phyloP scores from a whole-genome alignment of 2,888 invertebrate species.

The Patella pellucida region DNA sequence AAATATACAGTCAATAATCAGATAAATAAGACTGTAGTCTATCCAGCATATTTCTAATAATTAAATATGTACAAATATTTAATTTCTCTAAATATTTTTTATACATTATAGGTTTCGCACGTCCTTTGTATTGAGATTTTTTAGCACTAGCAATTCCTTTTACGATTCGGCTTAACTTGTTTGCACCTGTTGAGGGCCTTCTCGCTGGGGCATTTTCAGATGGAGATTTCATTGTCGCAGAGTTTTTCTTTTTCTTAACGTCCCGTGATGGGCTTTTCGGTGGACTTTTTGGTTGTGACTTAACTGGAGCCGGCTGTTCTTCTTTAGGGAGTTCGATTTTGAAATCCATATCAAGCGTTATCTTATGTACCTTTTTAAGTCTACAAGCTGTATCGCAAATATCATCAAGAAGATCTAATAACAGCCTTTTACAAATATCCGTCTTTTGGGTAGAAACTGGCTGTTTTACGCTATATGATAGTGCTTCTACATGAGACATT shows the following conservation, averaged over 20 bases:
- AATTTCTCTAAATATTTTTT: neutral
- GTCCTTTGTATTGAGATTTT: neutral
- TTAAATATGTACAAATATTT: neutral
- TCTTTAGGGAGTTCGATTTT: neutral
- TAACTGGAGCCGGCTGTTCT: neutral
- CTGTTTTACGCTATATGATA: neutral
- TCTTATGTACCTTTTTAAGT: neutral
- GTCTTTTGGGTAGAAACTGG: neutral
- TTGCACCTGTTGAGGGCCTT: neutral
- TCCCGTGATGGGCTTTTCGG: neutral
- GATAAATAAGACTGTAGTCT: neutral
- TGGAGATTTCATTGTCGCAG: neutral
- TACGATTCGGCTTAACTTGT: neutral
- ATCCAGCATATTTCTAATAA: neutral
- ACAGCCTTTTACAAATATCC: neutral
- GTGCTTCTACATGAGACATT: neutral
- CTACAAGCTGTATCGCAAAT: neutral
- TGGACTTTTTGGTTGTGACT: neutral
- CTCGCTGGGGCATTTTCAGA: neutral
- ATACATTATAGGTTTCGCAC: neutral
- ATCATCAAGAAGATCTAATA: neutral
- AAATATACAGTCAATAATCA: too few species aligned
- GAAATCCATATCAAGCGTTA: slow-evolving; percentile 1
- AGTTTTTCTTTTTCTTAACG: neutral
- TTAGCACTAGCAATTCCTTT: neutral